Conservation (phyloP, 2,888 invertebrate genomes). For the Drosophila kanekoi region DNA sequence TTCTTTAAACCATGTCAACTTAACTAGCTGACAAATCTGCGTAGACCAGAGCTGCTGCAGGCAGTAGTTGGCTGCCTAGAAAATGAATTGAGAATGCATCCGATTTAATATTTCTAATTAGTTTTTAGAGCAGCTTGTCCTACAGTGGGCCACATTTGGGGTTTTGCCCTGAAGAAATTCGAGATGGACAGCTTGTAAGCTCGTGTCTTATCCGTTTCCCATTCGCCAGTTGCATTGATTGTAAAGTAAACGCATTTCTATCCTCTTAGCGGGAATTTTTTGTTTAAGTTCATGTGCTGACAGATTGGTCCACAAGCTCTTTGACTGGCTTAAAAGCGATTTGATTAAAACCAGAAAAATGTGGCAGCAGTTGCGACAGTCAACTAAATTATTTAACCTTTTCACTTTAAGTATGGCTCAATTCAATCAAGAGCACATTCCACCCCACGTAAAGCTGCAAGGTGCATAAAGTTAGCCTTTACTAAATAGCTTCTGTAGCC, state of each 20-base stretch:
- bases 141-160: not conserved
- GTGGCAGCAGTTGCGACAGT: too few species aligned
- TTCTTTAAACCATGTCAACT: not conserved
- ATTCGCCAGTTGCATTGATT: not conserved
- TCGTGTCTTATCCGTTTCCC: not conserved
- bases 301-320: not conserved
- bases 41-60: too few species aligned
- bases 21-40: too few species aligned
- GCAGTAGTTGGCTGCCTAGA: too few species aligned
- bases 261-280: slow-evolving; percentile 1
- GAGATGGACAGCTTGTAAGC: not conserved
- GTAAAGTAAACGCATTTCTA: not conserved
- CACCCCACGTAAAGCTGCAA: not conserved
- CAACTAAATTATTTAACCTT: too few species aligned
- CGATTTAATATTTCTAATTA: not conserved
- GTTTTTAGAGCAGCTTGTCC: not conserved
- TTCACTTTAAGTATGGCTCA: not conserved
- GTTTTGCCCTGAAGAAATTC: not conserved
- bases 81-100: not conserved
- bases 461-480: not conserved
- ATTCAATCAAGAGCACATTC: not conserved
- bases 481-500: not conserved
- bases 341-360: not conserved
- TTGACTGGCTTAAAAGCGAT: not conserved
- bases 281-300: not conserved